Evolutionary conservation across 2,797 vertebrate species (phyloP), one percentile per base, ranked within the genome.

Genomic region (Thunnus albacares): DNA sequence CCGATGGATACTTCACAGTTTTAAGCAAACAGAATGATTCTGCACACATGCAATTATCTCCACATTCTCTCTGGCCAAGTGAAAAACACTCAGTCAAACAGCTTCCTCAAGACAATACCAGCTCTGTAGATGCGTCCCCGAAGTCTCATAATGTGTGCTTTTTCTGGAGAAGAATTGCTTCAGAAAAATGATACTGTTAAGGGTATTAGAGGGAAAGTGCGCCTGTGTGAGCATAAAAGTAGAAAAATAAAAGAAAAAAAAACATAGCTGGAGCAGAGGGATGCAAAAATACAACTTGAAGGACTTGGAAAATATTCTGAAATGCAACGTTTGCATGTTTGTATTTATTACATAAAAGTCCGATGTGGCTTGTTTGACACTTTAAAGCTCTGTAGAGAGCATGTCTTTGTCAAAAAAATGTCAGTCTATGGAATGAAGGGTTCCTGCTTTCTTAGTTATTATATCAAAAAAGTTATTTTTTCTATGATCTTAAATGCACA

Each of bases 31-130:
- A 35, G 18, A 78, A 45, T 56, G 57, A 71, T 61, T 61, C 28
- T 45, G 10, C 51, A 59, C 51, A 47, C 62, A 26, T 72, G 28
- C 47, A 81, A 65, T 75, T 75, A 85, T 65, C 56, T 70, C 20
- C 28, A 20, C 58, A 61, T 14, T 35, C 35, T 70, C 4, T 49
- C 26, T 10, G 7, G 28, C 69, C 20, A 51, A 59, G 45, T 52
- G 24, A 47, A 51, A 65, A 47, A 17, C 45, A 47, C 71, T 55
- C 26, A 43, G 28, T 59, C 1, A 55, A 74, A 64, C 49, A n/a
- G 41, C 22, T n/a, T 56, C 13, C 60, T 67, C 13, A 38, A 56
- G 68, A 82, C 57, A 33, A 61, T 6, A 71, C 4, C 38, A 15
- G 11, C 56, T 43, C 26, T 28, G 45, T 43, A 13, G 18, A 79